Conservation (phyloP, 2,797 vertebrate species). For the Gymnothorax javanicus region DNA sequence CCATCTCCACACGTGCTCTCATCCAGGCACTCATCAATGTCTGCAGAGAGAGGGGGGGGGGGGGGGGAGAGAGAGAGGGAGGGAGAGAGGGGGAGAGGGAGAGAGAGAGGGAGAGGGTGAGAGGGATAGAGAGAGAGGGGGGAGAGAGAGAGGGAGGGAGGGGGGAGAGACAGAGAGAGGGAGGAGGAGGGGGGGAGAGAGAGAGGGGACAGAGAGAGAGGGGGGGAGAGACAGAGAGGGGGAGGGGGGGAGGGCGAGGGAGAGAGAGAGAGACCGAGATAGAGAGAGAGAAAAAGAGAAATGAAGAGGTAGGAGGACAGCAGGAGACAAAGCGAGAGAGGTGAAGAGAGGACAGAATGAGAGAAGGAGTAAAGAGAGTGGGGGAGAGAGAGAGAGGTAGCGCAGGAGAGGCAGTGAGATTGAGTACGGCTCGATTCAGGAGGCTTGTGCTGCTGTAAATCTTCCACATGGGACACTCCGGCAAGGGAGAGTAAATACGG, state of each 20-base stretch:
- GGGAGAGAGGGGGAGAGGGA: background rate
- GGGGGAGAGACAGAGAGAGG: background rate
- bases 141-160: background rate
- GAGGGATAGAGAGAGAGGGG: background rate
- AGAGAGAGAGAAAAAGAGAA: background rate
- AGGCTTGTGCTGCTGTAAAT: too few species aligned
- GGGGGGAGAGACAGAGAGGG: background rate
- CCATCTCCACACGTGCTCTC: constrained; percentile 84
- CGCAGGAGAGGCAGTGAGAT: too few species aligned
- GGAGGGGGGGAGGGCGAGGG: background rate
- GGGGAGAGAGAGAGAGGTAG: background rate
- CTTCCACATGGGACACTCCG: background rate
- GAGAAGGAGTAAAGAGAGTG: background rate
- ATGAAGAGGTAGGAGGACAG: background rate
- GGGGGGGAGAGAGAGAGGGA: background rate
- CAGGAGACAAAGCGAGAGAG: background rate
- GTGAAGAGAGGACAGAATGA: background rate
- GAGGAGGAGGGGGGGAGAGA: background rate
- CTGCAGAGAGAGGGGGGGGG: constrained; percentile 60
- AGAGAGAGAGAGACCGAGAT: background rate
- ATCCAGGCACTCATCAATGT: constrained; percentile 92
- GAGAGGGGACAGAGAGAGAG: background rate
- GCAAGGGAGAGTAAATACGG: background rate
- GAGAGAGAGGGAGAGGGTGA: background rate
- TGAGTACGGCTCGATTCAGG: background rate